phyloP scores from a whole-genome alignment of 2,888 invertebrate species.

The Lycia hirtaria region DNA sequence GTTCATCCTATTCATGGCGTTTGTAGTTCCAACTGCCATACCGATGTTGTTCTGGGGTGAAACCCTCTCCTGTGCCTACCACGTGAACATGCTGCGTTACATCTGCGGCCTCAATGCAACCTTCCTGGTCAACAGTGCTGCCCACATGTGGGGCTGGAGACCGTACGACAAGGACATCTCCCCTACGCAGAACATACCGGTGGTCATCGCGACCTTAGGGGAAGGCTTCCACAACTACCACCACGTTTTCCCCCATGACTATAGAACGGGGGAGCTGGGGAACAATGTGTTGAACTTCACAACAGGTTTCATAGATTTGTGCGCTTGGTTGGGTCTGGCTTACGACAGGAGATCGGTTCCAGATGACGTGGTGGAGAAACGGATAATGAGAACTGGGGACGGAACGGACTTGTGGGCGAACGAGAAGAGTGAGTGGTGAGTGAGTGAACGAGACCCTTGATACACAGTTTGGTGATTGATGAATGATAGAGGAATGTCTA shows the following conservation, averaged over 20 bases:
- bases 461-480: too few relatives aligned
- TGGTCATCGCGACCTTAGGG: constrained; percentile 44
- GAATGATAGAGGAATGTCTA: too few relatives aligned
- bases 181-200: constrained; percentile 44
- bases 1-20: constrained; percentile 23
- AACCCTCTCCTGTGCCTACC: constrained; percentile 29
- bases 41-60: constrained; percentile 38
- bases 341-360: constrained; percentile 31
- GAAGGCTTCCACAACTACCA: constrained; percentile 64
- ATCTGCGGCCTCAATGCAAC: constrained; percentile 31
- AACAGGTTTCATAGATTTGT: constrained; percentile 42
- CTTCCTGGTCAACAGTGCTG: constrained; percentile 87
- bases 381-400: constrained; percentile 29
- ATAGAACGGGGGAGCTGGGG: constrained; percentile 54
- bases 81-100: constrained; percentile 34
- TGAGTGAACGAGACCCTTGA: neutral
- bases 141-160: constrained; percentile 79
- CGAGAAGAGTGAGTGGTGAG: neutral
- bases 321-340: constrained; percentile 28
- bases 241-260: constrained; percentile 59
- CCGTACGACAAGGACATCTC: constrained; percentile 68
- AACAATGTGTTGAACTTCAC: constrained; percentile 38
- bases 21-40: constrained; percentile 32
- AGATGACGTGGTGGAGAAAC: constrained; percentile 11
- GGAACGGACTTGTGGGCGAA: constrained; percentile 3